Evolutionary conservation across 2,113 vertebrate species (phyloP), one percentile per base, ranked within the genome.

Genomic region (Salvelinus namaycush): DNA sequence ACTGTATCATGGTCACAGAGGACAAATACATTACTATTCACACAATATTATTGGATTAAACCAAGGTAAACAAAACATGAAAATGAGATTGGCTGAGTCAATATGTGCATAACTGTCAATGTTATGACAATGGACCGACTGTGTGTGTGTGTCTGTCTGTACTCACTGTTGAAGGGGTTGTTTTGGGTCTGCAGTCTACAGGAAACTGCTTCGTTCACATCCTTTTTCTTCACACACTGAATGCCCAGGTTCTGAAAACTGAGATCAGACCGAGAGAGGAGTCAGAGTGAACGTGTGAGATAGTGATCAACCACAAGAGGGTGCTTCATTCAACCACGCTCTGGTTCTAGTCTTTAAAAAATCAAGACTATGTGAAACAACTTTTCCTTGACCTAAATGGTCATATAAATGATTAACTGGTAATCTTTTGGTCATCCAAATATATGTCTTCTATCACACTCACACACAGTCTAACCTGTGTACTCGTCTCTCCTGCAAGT

Each of bases 241-340:
- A 98, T 97, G 26, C 96, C 96, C 87, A 98, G 90, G 87, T 97
- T 98, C 93, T 96, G 96, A 86, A 97, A 97, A 88, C 96, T 97
- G 80, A 76, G 62, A 44, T 44, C 48, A 87, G 68, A 76, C 13
- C 79, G 26, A 78, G 67, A 70, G 14, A 68, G 0, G 8, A 29
- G 12, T 59, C 39, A 48, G 59, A 72, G 18, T 48, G 44, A 66
- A 13, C 29, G 12, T 60, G 59, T 13, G 31, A 70, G 34, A 14
- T 14, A 16, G 51, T 4, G 51, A 54, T 54, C 13, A 5, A 18
- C 14, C 12, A 54, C 16, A 54, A 18, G 13, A 54, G 51, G 14
- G 5, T 18, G 51, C 51, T 5, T 54, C 51, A 54, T 54, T 54
- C 51, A 54, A 54, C 27, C n/a, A 31, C 39, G 14, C 66, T 29